Percentiles rank a stretch among this genome's conserved stretches.
These are phyloP conservation scores for Scolopax bukidnonensis DNA, from an alignment of 2,797 vertebrate genomes.

Conservation along the genomic window DNA sequence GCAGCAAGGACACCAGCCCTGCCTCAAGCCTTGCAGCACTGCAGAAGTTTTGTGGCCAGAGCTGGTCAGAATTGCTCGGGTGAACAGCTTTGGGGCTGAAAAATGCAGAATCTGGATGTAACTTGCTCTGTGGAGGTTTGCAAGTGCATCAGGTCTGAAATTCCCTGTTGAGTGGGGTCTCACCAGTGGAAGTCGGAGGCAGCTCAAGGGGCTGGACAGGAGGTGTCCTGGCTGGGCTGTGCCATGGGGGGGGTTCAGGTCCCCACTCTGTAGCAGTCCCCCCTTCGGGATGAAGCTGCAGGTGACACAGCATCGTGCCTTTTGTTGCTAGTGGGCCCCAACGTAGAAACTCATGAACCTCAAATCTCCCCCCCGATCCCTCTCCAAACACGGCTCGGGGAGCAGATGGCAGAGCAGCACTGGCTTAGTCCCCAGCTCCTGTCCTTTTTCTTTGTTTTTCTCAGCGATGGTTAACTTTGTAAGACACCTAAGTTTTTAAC, in stretches of 20 bases:
- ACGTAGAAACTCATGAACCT: not conserved
- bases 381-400: not conserved
- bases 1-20: not conserved
- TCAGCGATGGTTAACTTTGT: not conserved
- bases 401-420: not conserved
- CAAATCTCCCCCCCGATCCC: not conserved
- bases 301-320: not conserved
- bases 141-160: not conserved
- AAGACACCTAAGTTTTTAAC: not conserved
- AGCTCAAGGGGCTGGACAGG: fast-evolving
- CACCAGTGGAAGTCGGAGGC: not conserved
- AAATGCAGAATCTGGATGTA: not conserved
- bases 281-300: not conserved
- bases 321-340: not conserved
- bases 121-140: not conserved
- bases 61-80: not conserved
- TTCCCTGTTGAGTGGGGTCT: not conserved
- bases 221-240: not conserved
- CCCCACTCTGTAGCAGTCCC: not conserved
- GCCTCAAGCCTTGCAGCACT: fast-evolving
- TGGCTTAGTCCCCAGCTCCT: not conserved
- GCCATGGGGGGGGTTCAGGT: fast-evolving
- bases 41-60: not conserved
- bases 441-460: not conserved
- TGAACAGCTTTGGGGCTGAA: not conserved